Evolutionary conservation across 2,888 invertebrate genomes (phyloP).

Genomic region (Odontocolon sp.): DNA sequence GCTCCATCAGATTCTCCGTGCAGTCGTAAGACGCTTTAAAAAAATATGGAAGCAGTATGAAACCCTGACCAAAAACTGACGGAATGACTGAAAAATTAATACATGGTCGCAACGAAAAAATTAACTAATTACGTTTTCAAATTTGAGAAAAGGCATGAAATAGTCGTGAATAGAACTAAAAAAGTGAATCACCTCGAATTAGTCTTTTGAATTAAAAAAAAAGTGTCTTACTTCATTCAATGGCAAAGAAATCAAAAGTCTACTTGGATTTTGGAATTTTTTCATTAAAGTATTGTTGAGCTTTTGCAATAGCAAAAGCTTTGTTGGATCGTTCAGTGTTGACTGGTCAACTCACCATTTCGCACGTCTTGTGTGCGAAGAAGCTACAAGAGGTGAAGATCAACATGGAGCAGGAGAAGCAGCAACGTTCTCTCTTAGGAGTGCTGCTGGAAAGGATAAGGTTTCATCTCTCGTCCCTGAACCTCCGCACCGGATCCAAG

Average conservation of each 20-base stretch:
- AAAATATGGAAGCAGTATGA: slow-evolving; percentile 56
- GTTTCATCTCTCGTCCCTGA: slow-evolving; percentile 73
- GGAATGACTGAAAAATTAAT: no score
- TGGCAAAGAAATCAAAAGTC: no score
- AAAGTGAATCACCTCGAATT: no score
- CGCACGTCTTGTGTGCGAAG: slow-evolving; percentile 30
- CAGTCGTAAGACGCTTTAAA: slow-evolving; percentile 66
- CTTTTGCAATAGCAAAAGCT: no score
- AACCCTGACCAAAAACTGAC: neutral
- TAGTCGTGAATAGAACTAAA: no score
- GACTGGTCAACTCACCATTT: slow-evolving; percentile 28
- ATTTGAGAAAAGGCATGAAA: no score
- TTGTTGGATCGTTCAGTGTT: slow-evolving; percentile 16
- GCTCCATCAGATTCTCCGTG: slow-evolving; percentile 50
- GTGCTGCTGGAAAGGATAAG: slow-evolving; percentile 69
- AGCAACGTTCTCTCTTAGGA: slow-evolving; percentile 69
- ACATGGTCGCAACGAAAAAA: no score
- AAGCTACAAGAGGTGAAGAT: slow-evolving; percentile 28
- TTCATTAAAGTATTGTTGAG: no score
- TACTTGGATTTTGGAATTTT: no score
- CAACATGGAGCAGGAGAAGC: slow-evolving; percentile 34
- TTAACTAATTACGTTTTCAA: no score
- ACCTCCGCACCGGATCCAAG: slow-evolving; percentile 59
- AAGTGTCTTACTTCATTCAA: no score
- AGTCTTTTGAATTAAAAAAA: no score